phyloP scores from a whole-genome alignment of 2,797 vertebrate genomes.

The Rhynchotus rufescens region DNA sequence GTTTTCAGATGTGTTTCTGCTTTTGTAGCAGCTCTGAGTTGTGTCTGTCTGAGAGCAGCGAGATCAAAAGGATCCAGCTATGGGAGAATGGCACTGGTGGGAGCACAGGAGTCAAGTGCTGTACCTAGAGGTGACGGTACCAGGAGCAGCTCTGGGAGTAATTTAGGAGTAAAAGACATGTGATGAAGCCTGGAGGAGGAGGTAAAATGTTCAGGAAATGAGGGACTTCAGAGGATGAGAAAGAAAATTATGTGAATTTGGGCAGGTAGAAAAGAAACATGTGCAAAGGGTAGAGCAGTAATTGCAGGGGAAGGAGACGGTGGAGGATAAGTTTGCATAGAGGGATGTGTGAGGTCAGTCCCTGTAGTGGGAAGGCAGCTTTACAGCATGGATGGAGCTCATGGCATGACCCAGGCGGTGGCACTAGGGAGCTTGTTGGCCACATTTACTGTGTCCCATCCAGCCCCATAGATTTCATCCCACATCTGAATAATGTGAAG shows the following conservation, averaged over 20 bases:
- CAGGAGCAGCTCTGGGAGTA: neutral
- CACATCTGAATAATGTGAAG: neutral
- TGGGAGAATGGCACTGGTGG: neutral
- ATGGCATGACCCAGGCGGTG: neutral
- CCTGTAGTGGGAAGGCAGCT: neutral
- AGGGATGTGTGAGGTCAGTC: neutral
- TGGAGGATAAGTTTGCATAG: neutral
- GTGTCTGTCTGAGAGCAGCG: neutral
- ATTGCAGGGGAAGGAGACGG: neutral
- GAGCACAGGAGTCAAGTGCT: neutral
- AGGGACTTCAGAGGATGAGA: neutral
- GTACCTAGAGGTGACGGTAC: neutral
- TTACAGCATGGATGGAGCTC: neutral
- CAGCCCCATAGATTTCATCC: neutral
- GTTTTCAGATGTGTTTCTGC: neutral
- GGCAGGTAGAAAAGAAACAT: neutral
- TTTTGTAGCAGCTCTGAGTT: neutral
- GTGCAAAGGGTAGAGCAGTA: fast-evolving
- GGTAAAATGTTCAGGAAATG: neutral
- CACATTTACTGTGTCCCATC: neutral
- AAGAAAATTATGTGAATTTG: neutral
- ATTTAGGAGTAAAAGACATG: neutral
- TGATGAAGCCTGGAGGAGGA: neutral
- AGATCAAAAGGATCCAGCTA: neutral
- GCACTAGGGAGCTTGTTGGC: neutral